These are phyloP conservation scores for Pseudanteris insignis DNA, from an alignment of 2,888 invertebrate species.

Conservation along the genomic window DNA sequence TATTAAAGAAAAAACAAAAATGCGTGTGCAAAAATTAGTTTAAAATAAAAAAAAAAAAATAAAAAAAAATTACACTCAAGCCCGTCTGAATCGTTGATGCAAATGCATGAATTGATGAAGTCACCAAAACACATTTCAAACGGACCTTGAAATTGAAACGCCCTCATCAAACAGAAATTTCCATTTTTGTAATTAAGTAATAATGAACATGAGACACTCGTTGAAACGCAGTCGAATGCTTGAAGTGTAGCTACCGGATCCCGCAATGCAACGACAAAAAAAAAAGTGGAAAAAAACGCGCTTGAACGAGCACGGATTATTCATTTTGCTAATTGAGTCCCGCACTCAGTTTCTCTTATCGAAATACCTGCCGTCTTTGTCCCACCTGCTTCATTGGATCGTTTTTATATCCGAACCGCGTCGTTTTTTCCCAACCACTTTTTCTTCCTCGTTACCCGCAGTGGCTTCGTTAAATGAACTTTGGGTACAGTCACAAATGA, in stretches of 20 bases:
- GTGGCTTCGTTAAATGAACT: constrained; percentile 38
- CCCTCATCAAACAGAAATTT: constrained; percentile 33
- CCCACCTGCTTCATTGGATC: constrained; percentile 9
- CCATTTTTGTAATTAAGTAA: constrained; percentile 53
- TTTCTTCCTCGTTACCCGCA: constrained; percentile 18
- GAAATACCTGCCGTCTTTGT: neutral
- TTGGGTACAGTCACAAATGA: constrained; percentile 30
- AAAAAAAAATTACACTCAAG: constrained; percentile 5
- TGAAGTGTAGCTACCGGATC: constrained; percentile 24
- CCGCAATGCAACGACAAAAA: constrained; percentile 37
- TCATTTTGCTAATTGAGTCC: constrained; percentile 53
- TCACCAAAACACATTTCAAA: neutral
- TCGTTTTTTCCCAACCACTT: constrained; percentile 5
- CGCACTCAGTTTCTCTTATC: constrained; percentile 4
- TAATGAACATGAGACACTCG: constrained; percentile 50
- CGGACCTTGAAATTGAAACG: constrained; percentile 29
- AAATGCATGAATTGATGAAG: neutral
- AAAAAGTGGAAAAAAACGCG: too few relatives aligned
- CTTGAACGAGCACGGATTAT: constrained; percentile 47
- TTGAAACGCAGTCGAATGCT: constrained; percentile 38
- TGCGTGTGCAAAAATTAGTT: too few relatives aligned
- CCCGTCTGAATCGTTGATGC: constrained; percentile 12
- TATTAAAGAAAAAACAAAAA: too few relatives aligned
- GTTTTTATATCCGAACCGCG: constrained; percentile 1
- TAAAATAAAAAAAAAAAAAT: too few relatives aligned